Conservation (phyloP, 2,888 invertebrate species). For the Agelastica alni region DNA sequence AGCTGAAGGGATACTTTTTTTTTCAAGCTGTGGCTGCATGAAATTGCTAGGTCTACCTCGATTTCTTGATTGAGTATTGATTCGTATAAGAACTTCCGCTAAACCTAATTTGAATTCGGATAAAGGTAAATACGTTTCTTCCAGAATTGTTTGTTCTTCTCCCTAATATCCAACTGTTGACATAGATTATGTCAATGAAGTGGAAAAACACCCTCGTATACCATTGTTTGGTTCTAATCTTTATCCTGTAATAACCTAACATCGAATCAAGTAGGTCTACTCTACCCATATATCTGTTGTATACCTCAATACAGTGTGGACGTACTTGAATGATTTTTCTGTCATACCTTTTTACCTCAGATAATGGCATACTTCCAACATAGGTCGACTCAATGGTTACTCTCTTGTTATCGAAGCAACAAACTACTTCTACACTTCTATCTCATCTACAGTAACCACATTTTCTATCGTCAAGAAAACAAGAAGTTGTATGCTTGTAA, state of each 20-base stretch:
- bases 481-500: neutral
- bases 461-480: neutral
- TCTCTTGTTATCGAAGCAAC: constrained; percentile 50
- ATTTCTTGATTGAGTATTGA: neutral
- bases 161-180: constrained; percentile 4
- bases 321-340: constrained; percentile 14
- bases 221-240: neutral
- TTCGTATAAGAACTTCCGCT: neutral
- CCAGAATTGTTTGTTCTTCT: neutral
- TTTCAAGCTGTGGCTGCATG: neutral
- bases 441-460: neutral
- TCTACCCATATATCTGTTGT: constrained; percentile 8
- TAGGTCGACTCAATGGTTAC: constrained; percentile 46
- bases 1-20: neutral
- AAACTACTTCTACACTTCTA: constrained; percentile 27
- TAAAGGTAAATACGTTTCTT: neutral
- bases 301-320: neutral
- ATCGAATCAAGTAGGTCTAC: constrained; percentile 14
- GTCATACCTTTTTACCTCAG: constrained; percentile 28
- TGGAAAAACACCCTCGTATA: constrained; percentile 7
- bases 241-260: constrained; percentile 9
- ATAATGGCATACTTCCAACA: constrained; percentile 36
- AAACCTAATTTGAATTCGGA: neutral
- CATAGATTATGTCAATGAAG: constrained; percentile 4
- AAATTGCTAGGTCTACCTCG: neutral